phyloP scores from a whole-genome alignment of 2,113 vertebrate species.

The Clinocottus analis region DNA sequence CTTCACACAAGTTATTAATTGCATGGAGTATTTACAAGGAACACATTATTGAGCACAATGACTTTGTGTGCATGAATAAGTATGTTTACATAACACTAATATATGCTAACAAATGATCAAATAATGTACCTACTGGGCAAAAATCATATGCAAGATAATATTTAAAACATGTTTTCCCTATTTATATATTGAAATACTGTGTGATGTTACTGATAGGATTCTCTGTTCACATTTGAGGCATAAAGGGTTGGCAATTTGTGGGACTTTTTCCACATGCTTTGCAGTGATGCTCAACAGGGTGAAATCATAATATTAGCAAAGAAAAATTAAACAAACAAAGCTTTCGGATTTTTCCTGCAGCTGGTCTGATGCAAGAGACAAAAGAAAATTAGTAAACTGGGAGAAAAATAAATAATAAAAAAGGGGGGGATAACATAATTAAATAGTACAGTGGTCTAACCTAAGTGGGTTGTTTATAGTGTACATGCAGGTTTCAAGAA shows the following conservation, averaged over 20 bases:
- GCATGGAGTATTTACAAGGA: not conserved
- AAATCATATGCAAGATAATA: not conserved
- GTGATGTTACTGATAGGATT: constrained; percentile 81
- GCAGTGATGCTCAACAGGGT: constrained; percentile 71
- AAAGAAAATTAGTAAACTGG: constrained; percentile 83
- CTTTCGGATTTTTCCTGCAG: constrained; percentile 81
- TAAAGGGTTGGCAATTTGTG: constrained; percentile 54
- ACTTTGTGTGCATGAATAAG: not conserved
- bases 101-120: not conserved
- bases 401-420: constrained; percentile 50
- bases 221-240: constrained; percentile 59
- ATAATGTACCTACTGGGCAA: not conserved
- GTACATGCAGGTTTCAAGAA: constrained; percentile 85
- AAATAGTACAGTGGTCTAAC: constrained; percentile 73
- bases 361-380: constrained; percentile 77
- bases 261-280: constrained; percentile 79
- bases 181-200: constrained; percentile 14
- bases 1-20: not conserved
- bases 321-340: constrained; percentile 69
- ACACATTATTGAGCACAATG: not conserved
- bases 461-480: constrained; percentile 70
- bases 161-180: not conserved
- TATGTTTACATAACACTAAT: not conserved
- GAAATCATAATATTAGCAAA: constrained; percentile 46
- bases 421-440: constrained; percentile 47